Evolutionary conservation across 2,113 vertebrate genomes (phyloP).

Genomic region (Prochilodus magdalenae): DNA sequence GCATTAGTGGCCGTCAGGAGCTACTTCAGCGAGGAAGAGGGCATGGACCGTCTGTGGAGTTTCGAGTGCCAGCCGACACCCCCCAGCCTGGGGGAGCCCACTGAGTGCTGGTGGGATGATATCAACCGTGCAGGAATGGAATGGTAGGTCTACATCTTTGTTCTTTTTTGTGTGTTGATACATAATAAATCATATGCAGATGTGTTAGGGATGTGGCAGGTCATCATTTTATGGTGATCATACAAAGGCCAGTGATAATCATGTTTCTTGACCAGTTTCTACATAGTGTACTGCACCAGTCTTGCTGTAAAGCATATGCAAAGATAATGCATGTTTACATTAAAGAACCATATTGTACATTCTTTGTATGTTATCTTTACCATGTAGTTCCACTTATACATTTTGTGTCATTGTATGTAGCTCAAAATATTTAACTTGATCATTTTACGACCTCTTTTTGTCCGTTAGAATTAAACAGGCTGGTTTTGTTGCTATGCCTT

Average conservation of each 20-base stretch:
- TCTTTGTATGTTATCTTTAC: too few species aligned
- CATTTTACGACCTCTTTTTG: too few species aligned
- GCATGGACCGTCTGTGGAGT: constrained; percentile 91
- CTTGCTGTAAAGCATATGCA: not conserved
- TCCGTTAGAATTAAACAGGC: too few species aligned
- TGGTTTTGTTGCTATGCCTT: too few species aligned
- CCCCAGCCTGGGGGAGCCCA: constrained; percentile 85
- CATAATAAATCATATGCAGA: not conserved
- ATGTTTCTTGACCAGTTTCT: too few species aligned
- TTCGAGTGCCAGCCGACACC: constrained; percentile 92
- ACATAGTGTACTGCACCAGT: too few species aligned
- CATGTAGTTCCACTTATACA: too few species aligned
- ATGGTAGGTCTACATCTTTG: constrained; percentile 81
- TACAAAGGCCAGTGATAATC: not conserved
- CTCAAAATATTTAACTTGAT: too few species aligned
- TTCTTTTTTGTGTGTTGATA: not conserved
- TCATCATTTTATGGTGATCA: not conserved
- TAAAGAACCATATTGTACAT: too few species aligned
- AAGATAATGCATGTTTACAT: not conserved
- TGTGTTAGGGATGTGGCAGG: not conserved
- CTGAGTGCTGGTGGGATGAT: constrained; percentile 99
- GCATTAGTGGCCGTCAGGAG: constrained; percentile 89
- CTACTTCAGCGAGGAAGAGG: constrained; percentile 88
- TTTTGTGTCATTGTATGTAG: too few species aligned
- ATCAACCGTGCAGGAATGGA: constrained; percentile 90